Conservation (phyloP, 2,888 invertebrate genomes). For the Melinopterus prodromus region DNA sequence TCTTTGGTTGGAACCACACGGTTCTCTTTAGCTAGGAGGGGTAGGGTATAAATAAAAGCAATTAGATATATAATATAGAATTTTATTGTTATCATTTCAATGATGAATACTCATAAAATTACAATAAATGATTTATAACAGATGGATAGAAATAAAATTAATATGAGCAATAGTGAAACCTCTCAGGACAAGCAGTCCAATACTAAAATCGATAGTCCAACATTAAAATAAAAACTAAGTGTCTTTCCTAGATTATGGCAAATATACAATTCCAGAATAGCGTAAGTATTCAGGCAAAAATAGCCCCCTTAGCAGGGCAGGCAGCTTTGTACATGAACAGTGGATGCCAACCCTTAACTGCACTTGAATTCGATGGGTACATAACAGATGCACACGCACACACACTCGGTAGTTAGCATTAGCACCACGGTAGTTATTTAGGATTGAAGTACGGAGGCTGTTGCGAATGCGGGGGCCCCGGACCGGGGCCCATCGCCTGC, state of each 20-base stretch:
- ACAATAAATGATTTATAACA: slow-evolving; percentile 61
- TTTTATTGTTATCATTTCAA: slow-evolving; percentile 62
- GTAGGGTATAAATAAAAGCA: slow-evolving; percentile 5
- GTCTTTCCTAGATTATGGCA: slow-evolving; percentile 58
- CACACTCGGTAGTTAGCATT: slow-evolving; percentile 46
- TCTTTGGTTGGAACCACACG: too few relatives aligned
- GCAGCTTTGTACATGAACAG: slow-evolving; percentile 58
- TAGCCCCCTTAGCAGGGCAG: slow-evolving; percentile 53
- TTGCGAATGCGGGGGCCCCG: slow-evolving; percentile 61
- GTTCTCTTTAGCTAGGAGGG: not conserved
- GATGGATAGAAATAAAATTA: slow-evolving; percentile 61
- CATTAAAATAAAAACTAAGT: slow-evolving; percentile 53
- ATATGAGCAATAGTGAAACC: slow-evolving; percentile 62
- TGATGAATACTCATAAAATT: slow-evolving; percentile 62
- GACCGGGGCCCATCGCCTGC: slow-evolving; percentile 60
- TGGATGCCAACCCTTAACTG: slow-evolving; percentile 58
- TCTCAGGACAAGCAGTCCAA: slow-evolving; percentile 55
- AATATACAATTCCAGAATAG: slow-evolving; percentile 60
- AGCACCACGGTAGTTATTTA: slow-evolving; percentile 59
- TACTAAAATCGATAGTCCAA: slow-evolving; percentile 48
- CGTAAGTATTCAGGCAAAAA: slow-evolving; percentile 56
- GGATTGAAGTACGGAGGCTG: slow-evolving; percentile 62
- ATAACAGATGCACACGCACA: slow-evolving; percentile 52
- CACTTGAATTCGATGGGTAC: slow-evolving; percentile 59
- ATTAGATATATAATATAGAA: slow-evolving; percentile 60